These are phyloP conservation scores for Tautogolabrus adspersus DNA, from an alignment of 2,113 vertebrate genomes.

Conservation along the genomic window DNA sequence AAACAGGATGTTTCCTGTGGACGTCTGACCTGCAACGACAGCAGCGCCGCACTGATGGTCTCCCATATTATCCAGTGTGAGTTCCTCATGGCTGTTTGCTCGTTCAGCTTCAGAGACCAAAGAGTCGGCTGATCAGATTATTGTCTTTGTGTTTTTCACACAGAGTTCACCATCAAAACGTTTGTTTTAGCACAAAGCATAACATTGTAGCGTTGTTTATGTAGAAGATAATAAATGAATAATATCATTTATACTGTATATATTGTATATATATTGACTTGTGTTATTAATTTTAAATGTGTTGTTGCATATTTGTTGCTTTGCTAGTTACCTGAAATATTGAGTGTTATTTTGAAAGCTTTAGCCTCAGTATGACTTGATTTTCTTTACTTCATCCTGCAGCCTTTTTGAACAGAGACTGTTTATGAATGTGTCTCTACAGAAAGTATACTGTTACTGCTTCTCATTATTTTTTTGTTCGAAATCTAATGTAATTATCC, in stretches of 20 bases:
- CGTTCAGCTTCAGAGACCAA: constrained; percentile 32
- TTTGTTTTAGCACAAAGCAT: constrained; percentile 36
- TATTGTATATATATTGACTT: no score
- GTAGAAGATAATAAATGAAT: no score
- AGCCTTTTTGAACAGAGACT: no score
- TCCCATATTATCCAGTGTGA: constrained; percentile 98
- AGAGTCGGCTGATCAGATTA: constrained; percentile 39
- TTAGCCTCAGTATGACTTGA: no score
- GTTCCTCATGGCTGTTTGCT: constrained; percentile 50
- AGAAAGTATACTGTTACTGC: no score
- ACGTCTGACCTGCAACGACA: constrained; percentile 92
- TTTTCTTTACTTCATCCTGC: no score
- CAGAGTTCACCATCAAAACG: constrained; percentile 56
- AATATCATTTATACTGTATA: no score
- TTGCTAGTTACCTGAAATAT: no score
- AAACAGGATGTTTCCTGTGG: constrained; percentile 94
- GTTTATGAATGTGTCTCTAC: no score
- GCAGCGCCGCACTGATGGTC: constrained; percentile 93
- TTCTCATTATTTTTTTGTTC: no score
- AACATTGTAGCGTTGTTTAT: constrained; percentile 3
- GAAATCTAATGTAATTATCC: constrained; percentile 30
- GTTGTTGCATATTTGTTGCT: no score
- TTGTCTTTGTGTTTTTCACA: constrained; percentile 20
- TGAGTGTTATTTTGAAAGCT: no score
- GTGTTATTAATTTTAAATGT: constrained; percentile 33